Evolutionary conservation across 2,797 vertebrate genomes (phyloP).

Genomic region (Etheostoma perlongum): DNA sequence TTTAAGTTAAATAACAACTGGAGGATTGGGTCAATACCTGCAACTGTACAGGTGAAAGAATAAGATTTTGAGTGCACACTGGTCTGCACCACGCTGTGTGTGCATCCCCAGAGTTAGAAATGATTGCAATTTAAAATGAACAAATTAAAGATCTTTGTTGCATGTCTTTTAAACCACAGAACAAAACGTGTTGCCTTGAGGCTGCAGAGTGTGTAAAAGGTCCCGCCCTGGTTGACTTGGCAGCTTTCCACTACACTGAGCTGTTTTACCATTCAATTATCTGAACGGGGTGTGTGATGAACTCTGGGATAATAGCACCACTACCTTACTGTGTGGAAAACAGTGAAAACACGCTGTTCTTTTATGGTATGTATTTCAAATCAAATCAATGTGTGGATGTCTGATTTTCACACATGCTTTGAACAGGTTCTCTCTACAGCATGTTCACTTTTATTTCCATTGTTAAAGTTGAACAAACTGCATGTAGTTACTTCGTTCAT

Average conservation of each 20-base stretch:
- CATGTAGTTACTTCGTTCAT: not conserved
- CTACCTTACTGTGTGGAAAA: not conserved
- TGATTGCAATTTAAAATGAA: not conserved
- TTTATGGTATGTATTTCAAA: not conserved
- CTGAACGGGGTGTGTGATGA: not conserved
- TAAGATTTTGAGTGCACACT: not conserved
- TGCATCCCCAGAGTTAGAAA: not conserved
- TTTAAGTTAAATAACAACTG: not conserved
- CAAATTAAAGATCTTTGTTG: not conserved
- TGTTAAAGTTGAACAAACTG: slow-evolving; percentile 20
- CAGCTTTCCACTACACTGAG: not conserved
- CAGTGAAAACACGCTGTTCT: not conserved
- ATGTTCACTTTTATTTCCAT: not conserved
- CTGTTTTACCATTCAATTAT: not conserved
- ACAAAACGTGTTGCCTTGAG: not conserved
- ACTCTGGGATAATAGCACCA: not conserved
- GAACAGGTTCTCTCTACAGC: not conserved
- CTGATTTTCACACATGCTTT: slow-evolving; percentile 1
- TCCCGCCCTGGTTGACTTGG: not conserved
- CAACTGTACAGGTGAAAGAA: too few relatives aligned
- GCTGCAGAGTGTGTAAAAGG: not conserved
- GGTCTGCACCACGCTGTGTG: not conserved
- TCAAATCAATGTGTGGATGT: not conserved
- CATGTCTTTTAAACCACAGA: too few relatives aligned
- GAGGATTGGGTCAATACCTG: not conserved